These are phyloP conservation scores for Cosmia trapezina DNA, from an alignment of 2,888 invertebrate genomes.

Conservation along the genomic window DNA sequence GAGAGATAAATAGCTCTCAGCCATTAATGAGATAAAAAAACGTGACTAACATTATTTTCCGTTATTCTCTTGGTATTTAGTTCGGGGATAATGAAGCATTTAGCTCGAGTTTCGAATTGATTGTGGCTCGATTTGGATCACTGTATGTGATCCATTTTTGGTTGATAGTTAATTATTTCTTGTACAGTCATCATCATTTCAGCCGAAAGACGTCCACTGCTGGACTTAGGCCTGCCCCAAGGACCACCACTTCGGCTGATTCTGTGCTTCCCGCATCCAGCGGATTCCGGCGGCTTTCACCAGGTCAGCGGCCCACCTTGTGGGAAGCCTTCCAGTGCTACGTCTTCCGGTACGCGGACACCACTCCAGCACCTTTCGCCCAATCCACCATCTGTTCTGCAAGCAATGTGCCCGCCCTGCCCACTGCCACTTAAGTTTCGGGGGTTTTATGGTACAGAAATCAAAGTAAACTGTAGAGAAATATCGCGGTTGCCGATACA, in stretches of 20 bases:
- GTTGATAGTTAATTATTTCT: slow-evolving; percentile 12
- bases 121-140: slow-evolving; percentile 45
- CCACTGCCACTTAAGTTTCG: no score
- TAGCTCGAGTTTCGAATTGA: slow-evolving; percentile 41
- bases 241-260: no score
- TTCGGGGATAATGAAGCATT: slow-evolving; percentile 63
- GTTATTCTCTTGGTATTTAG: slow-evolving; percentile 75
- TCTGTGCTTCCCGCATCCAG: no score
- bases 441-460: not conserved
- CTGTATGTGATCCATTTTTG: slow-evolving; percentile 14
- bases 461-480: not conserved
- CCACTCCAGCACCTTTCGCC: no score
- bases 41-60: slow-evolving; percentile 73
- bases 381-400: no score
- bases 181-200: not conserved
- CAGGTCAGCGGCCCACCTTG: no score
- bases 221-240: no score
- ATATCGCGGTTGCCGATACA: slow-evolving; percentile 15
- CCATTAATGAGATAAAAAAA: slow-evolving; percentile 88
- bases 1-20: slow-evolving; percentile 82
- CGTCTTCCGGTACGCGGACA: no score
- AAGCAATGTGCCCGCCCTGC: no score
- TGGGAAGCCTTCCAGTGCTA: no score
- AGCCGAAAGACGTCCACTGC: no score
- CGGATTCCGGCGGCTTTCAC: no score